phyloP scores from a whole-genome alignment of 2,113 vertebrate species.

The Apus apus region DNA sequence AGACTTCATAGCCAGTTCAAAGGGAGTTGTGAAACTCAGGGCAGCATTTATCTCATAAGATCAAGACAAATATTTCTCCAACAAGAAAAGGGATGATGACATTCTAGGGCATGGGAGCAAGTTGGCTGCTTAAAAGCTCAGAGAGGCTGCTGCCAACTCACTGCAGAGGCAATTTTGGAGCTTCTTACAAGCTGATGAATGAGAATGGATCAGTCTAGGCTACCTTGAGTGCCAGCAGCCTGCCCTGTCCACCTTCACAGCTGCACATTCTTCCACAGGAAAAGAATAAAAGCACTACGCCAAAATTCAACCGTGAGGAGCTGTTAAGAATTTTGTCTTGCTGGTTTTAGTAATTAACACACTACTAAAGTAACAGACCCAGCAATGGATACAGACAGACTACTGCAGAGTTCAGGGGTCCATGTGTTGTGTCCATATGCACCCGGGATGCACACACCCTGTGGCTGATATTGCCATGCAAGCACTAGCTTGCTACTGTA shows the following conservation, averaged over 20 bases:
- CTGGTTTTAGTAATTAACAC: neutral
- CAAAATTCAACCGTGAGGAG: neutral
- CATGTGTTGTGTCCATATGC: fast-evolving
- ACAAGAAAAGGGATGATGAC: neutral
- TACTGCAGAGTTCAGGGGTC: neutral
- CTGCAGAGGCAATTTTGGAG: neutral
- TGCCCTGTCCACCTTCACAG: neutral
- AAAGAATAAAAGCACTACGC: neutral
- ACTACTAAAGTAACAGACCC: neutral
- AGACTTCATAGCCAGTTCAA: neutral
- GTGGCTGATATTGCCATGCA: fast-evolving
- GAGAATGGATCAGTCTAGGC: neutral
- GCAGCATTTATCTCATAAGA: neutral
- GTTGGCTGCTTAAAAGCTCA: neutral
- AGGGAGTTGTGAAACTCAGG: neutral
- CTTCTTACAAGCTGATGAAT: neutral
- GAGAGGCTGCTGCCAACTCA: neutral
- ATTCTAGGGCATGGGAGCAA: neutral
- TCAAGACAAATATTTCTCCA: neutral
- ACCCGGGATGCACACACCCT: neutral
- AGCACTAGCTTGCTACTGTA: neutral
- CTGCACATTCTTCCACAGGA: neutral
- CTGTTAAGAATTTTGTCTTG: neutral
- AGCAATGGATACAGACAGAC: neutral
- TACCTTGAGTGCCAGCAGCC: neutral